Evolutionary conservation across 2,113 vertebrate species (phyloP).

Genomic region (Phalacrocorax pelagicus): DNA sequence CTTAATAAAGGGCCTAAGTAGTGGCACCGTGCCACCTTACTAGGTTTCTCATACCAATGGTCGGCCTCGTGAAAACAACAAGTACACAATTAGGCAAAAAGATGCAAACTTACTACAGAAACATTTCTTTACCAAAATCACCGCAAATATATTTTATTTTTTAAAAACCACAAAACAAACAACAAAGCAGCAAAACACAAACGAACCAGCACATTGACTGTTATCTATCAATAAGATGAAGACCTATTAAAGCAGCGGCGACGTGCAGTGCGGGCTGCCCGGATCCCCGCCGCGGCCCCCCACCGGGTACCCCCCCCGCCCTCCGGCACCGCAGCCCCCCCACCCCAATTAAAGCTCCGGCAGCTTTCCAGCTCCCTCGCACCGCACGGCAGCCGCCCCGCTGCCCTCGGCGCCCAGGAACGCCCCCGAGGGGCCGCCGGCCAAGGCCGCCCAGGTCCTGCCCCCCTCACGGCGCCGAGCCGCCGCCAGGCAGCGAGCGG

Average conservation of each 20-base stretch:
- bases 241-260: not conserved
- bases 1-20: not conserved
- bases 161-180: too few species aligned
- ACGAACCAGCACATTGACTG: fast-evolving
- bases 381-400: too few species aligned
- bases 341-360: too few species aligned
- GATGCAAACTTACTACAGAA: not conserved
- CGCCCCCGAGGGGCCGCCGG: too few species aligned
- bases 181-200: too few species aligned
- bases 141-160: not conserved
- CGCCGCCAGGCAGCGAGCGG: too few species aligned
- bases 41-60: not conserved
- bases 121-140: not conserved
- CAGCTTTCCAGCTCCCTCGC: too few species aligned
- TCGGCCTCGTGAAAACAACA: not conserved
- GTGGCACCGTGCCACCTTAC: not conserved
- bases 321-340: not conserved
- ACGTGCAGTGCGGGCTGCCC: not conserved
- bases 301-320: not conserved
- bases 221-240: not conserved
- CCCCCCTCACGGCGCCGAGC: too few species aligned
- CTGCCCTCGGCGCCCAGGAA: too few species aligned
- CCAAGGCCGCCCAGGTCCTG: too few species aligned
- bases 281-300: not conserved
- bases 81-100: not conserved